phyloP scores from a whole-genome alignment of 2,888 invertebrate genomes.

The Lithophane semibrunnea region DNA sequence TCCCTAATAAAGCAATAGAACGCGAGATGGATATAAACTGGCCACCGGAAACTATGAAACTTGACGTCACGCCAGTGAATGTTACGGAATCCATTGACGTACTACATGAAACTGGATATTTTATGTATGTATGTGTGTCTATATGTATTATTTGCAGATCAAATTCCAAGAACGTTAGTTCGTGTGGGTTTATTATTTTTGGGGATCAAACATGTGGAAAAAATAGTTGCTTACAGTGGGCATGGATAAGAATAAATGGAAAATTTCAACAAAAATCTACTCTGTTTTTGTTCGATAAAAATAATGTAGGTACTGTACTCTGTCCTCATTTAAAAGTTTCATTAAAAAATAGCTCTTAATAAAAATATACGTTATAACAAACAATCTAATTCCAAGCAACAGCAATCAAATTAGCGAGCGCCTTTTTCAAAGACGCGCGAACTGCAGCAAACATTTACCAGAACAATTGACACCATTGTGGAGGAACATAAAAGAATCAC shows the following conservation, averaged over 20 bases:
- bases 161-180: slow-evolving; percentile 36
- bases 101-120: slow-evolving; percentile 41
- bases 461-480: slow-evolving; percentile 62
- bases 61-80: slow-evolving; percentile 48
- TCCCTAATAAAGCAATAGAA: slow-evolving; percentile 42
- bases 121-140: slow-evolving; percentile 32
- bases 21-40: slow-evolving; percentile 33
- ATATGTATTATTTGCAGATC: slow-evolving; percentile 42
- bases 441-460: slow-evolving; percentile 52
- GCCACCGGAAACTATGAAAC: slow-evolving; percentile 45
- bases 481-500: slow-evolving; percentile 66
- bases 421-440: slow-evolving; percentile 51
- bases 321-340: background rate
- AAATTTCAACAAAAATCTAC: background rate
- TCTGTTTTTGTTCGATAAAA: background rate
- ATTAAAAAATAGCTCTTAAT: background rate
- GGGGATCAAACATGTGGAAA: background rate
- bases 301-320: no score
- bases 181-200: background rate
- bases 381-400: slow-evolving; percentile 18
- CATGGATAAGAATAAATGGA: background rate
- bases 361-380: background rate
- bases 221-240: background rate
- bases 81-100: slow-evolving; percentile 52
- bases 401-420: slow-evolving; percentile 54